These are phyloP conservation scores for Anastatus disparis DNA, from an alignment of 1,140 invertebrate genomes.

Conservation along the genomic window DNA sequence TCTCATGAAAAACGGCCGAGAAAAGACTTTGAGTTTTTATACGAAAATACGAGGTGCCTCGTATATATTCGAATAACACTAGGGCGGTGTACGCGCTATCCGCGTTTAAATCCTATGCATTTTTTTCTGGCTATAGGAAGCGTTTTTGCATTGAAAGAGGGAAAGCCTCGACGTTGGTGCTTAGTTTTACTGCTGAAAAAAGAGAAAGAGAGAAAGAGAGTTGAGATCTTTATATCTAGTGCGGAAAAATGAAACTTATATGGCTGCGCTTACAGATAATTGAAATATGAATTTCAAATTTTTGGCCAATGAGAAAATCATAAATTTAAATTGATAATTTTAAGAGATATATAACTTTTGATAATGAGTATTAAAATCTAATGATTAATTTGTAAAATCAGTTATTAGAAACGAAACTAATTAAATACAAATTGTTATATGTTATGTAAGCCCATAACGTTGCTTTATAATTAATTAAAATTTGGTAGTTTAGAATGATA, in stretches of 20 bases:
- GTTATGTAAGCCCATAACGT: too few relatives aligned
- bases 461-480: too few relatives aligned
- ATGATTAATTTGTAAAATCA: neutral
- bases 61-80: constrained; percentile 33
- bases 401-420: neutral
- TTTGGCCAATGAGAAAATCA: neutral
- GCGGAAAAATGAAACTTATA: constrained; percentile 24
- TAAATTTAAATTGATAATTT: constrained; percentile 15
- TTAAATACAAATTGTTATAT: too few relatives aligned
- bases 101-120: constrained; percentile 18
- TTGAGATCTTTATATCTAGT: neutral
- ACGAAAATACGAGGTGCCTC: constrained; percentile 19
- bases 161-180: neutral
- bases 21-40: constrained; percentile 20
- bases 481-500: too few relatives aligned
- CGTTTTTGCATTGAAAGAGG: constrained; percentile 6
- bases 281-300: constrained; percentile 27
- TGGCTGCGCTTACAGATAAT: constrained; percentile 1
- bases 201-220: neutral
- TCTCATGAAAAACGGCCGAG: neutral
- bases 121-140: neutral
- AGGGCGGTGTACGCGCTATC: too few relatives aligned
- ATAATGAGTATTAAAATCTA: neutral
- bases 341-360: too few relatives aligned
- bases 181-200: constrained; percentile 2